These are phyloP conservation scores for Neogobius melanostomus DNA, from an alignment of 2,113 vertebrate species.

Conservation along the genomic window DNA sequence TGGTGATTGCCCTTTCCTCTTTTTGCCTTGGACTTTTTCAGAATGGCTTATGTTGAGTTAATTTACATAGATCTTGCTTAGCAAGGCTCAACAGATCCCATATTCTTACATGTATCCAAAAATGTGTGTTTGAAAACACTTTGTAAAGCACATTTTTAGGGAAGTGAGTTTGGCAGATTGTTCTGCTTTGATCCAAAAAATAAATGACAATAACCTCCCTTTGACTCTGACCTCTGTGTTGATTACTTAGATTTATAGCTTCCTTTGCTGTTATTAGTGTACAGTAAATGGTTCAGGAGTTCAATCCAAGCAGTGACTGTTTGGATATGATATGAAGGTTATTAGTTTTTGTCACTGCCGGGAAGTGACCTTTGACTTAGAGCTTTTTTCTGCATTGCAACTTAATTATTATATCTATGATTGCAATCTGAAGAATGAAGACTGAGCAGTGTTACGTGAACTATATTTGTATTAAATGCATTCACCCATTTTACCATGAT, in stretches of 20 bases:
- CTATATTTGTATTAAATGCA: neutral
- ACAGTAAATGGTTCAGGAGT: neutral
- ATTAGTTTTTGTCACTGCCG: slow-evolving; percentile 15
- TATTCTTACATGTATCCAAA: neutral
- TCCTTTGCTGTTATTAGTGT: slow-evolving; percentile 17
- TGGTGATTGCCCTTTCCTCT: neutral
- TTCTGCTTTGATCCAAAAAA: slow-evolving; percentile 14
- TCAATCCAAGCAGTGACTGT: slow-evolving; percentile 6
- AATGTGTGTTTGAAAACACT: neutral
- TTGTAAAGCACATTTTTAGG: neutral
- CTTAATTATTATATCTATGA: neutral
- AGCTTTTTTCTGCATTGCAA: neutral
- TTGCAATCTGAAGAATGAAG: neutral
- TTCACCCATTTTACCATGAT: neutral
- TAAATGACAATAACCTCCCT: slow-evolving; percentile 12
- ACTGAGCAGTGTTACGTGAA: neutral
- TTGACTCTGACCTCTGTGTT: slow-evolving; percentile 5
- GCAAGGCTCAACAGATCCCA: neutral
- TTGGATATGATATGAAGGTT: slow-evolving; percentile 29
- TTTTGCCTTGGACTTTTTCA: neutral
- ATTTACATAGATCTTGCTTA: neutral
- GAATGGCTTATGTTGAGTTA: neutral
- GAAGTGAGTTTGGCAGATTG: neutral
- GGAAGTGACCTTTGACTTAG: neutral
- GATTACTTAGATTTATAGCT: slow-evolving; percentile 22